Conservation (phyloP, 2,113 vertebrate species). For the Nothocercus nigrocapillus region DNA sequence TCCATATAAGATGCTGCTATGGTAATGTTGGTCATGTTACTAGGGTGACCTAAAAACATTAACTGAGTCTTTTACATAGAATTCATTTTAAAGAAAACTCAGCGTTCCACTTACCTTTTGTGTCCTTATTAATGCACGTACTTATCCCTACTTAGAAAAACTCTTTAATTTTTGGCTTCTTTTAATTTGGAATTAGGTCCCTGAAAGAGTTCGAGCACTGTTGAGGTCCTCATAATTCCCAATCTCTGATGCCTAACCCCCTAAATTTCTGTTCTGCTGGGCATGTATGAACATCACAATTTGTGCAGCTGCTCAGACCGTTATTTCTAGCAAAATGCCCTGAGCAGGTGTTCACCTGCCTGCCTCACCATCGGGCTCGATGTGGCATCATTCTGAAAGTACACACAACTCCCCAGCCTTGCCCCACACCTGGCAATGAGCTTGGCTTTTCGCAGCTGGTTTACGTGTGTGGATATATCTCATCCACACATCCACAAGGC, state of each 20-base stretch:
- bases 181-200: background rate
- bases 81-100: constrained; percentile 42
- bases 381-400: background rate
- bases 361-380: background rate
- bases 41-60: constrained; percentile 64
- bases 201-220: background rate
- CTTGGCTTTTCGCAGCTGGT: background rate
- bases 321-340: background rate
- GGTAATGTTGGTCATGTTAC: constrained; percentile 48
- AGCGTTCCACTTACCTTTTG: background rate
- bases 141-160: constrained; percentile 16
- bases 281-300: background rate
- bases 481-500: background rate
- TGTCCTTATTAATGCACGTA: constrained; percentile 8
- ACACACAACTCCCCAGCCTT: background rate
- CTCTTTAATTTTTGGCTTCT: background rate
- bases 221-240: background rate
- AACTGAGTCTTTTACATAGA: constrained; percentile 22
- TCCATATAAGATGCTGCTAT: constrained; percentile 53
- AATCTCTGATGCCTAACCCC: background rate
- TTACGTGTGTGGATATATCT: background rate
- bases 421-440: background rate
- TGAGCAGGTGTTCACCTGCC: background rate
- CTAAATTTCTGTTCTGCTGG: background rate
- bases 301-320: background rate